Base-by-base conservation (phyloP, 2,888 invertebrate genomes). In the Plagiodera versicolora region DNA sequence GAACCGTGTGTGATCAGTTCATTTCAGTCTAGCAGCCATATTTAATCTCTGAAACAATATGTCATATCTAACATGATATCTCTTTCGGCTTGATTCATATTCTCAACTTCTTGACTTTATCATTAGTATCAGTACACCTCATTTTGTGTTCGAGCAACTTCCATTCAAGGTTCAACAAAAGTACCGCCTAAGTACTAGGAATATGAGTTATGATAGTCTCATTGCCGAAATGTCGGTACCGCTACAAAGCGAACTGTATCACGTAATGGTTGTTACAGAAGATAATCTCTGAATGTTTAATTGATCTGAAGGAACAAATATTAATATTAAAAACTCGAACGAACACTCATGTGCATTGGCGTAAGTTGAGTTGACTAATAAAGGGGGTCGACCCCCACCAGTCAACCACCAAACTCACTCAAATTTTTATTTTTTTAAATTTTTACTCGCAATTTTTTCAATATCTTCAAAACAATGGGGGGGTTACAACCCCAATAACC, bases 231-330 rank as follows among this genome's bases (percentile, higher is more conserved):
- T 39, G 39, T 39, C 39, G 39, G 39, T 39, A 14, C 39, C 39
- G 39, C 10, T 39, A 39, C 39, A 39, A 39, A 39, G 39, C n/a
- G 14, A 39, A 39, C 14, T 47, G 55, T 14, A 35, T 18, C 32
- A 47, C 47, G 30, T 32, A 32, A 18, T 32, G 47, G 58, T 20
- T 28, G 46, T 58, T 52, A 39, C 39, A 45, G 47, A 24, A 56
- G 11, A 56, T 53, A 35, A 52, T 60, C 35, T 30, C 57, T 54
- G 60, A 63, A 61, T 64, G 63, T 67, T 65, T 57, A 65, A 64
- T 63, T 58, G 60, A 61, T 62, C 61, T 54, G 60, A 66, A 65
- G 60, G 56, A 60, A 64, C 61, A 67, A 68, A 66, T 66, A 68
- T 67, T 60, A 60, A 64, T 64, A 67, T n/a, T 39, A 57, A 61